Evolutionary conservation across 2,113 vertebrate species (phyloP).

Genomic region (Hippocampus barbouri): DNA sequence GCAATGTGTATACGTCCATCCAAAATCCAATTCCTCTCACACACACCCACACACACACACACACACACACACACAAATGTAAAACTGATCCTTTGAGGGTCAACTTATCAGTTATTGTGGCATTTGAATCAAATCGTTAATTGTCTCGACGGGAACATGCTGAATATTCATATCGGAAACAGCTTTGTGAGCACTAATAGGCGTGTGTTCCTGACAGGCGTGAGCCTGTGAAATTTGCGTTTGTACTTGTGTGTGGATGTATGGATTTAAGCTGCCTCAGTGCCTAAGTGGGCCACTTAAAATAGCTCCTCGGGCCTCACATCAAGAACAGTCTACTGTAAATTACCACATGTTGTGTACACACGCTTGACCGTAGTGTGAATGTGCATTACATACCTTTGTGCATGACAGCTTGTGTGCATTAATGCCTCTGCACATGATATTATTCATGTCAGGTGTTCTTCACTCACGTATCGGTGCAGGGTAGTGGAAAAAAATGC

Average conservation of each 20-base stretch:
- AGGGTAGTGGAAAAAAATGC: constrained; percentile 14
- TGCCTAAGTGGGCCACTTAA: constrained; percentile 69
- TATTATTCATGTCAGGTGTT: constrained; percentile 38
- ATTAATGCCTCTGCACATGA: constrained; percentile 27
- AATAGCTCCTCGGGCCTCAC: constrained; percentile 49
- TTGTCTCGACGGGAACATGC: constrained; percentile 12
- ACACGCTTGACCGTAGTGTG: background rate
- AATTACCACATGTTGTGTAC: constrained; percentile 17
- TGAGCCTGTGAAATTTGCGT: background rate
- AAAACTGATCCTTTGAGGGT: background rate
- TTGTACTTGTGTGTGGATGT: constrained; percentile 39
- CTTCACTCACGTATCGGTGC: constrained; percentile 6
- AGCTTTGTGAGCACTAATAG: background rate
- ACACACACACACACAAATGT: background rate
- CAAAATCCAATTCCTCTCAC: background rate
- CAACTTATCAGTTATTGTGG: background rate
- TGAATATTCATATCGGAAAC: background rate
- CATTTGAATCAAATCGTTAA: constrained; percentile 8
- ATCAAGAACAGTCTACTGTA: constrained; percentile 52
- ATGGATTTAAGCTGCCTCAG: constrained; percentile 63
- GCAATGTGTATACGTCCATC: no score
- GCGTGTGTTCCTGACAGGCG: background rate
- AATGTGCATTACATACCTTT: background rate
- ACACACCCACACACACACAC: background rate
- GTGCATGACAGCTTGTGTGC: constrained; percentile 14